Evolutionary conservation across 2,888 invertebrate genomes (phyloP).

Genomic region (Scaptomyza tumidula): DNA sequence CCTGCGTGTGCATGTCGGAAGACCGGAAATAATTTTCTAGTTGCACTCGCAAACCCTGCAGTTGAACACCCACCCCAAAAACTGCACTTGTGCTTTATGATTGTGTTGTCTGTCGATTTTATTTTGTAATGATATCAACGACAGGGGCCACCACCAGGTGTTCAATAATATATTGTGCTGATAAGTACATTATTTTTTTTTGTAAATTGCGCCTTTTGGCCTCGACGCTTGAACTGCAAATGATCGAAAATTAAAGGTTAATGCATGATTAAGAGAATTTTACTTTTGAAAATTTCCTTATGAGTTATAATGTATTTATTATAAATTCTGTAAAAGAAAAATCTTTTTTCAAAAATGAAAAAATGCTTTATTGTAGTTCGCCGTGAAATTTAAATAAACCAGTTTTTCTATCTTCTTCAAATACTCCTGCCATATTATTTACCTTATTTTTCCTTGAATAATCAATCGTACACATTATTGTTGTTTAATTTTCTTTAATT

Average conservation of each 20-base stretch:
- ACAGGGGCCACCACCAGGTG: conserved; percentile 77
- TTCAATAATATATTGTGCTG: conserved; percentile 78
- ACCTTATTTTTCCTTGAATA: not conserved
- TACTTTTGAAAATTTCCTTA: conserved; percentile 24
- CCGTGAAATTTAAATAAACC: too few relatives aligned
- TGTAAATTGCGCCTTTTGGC: conserved; percentile 64
- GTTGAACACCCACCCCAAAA: conserved; percentile 54
- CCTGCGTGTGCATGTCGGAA: conserved; percentile 70
- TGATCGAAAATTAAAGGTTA: conserved; percentile 22
- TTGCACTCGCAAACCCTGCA: conserved; percentile 35
- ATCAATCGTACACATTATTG: not conserved
- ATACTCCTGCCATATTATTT: too few relatives aligned
- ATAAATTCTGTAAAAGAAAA: too few relatives aligned
- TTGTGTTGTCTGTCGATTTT: conserved; percentile 50
- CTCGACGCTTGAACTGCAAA: conserved; percentile 60
- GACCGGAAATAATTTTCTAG: conserved; percentile 82
- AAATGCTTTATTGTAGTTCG: too few relatives aligned
- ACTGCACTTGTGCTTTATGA: conserved; percentile 65
- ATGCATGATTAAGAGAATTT: conserved; percentile 1
- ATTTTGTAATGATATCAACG: conserved; percentile 63
- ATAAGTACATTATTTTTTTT: conserved; percentile 73
- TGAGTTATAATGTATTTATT: too few relatives aligned
- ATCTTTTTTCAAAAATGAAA: too few relatives aligned
- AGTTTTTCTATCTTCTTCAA: too few relatives aligned
- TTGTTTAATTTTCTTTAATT: conserved; percentile 39